Base-by-base conservation (phyloP, 2,113 vertebrate species). In the Tringa solitaria region DNA sequence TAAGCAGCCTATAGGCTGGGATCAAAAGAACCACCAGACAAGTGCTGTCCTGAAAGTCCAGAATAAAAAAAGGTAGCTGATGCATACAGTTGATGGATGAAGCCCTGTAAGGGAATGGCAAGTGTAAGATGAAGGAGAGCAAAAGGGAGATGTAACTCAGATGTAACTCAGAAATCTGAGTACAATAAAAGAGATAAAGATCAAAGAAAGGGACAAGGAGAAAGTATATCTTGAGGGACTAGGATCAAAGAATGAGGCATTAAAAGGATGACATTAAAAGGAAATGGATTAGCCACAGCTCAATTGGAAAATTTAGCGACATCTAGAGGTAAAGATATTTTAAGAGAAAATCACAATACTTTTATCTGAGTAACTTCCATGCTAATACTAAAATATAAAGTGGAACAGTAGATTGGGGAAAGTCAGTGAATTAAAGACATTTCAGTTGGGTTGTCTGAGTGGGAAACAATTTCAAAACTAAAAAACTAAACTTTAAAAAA, bases 171-270 rank as follows among this genome's bases (percentile, higher is more conserved):
- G 68, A 95, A 92, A 32, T 39, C n/a, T 74, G 21, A 94, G 50
- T 57, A 87, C 24, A 84, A 79, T 57, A 43, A 85, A 83, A 90
- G 56, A 85, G 75, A 93, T 87, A 87, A 95, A 87, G 77, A 96
- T 91, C 87, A 96, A 96, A 94, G 94, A 87, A 91, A 48, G 23
- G 35, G 61, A 76, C 69, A 79, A 81, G 50, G 79, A 86, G 37
- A 80, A 93, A 79, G 30, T 37, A 8, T 48, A 45, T 61, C 74
- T 87, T 78, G 73, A 69, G 28, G 77, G 65, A 68, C 20, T 10
- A 70, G 74, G 87, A 89, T 93, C 87, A 93, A 95, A 94, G 89
- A 84, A 75, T 9, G 30, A 93, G 33, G 33, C 24, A 78, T 78
- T 75, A 89, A 37, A 76, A 84, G 51, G n/a, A 63, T 35, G 69